Evolutionary conservation across 2,113 vertebrate species (phyloP), one percentile per base, ranked within the genome.

Genomic region (Perca schrenkii): DNA sequence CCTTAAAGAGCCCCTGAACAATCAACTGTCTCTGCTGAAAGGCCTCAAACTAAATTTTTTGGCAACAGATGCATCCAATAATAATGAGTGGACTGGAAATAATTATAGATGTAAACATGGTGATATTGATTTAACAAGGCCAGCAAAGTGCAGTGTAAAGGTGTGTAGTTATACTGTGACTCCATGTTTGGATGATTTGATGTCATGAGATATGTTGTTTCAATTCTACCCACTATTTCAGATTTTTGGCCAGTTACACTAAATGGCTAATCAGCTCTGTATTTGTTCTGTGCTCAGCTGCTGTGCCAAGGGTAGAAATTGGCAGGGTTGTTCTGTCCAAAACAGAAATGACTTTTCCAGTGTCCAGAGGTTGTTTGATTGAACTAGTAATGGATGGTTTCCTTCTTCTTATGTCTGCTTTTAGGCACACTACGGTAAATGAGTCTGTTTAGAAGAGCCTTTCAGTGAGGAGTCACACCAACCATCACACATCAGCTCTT

Each of bases 1-100:
- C 79, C 79, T 66, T 68, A 40, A 69, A 77, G 52, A 85, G 80
- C 72, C 74, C 72, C 74, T 61, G 71, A 79, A 86, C 57, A 83
- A 82, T 80, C 75, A 69, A 49, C 65, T 63, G 58, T 77, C 62
- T 82, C 49, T 17, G 28, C 57, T 80, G 58, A 80, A 82, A 80
- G 53, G 49, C 83, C 77, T 77, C 40, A 67, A 34, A 65, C 72
- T 71, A 66, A 6, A 34, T 43, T 13, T 61, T 70, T 19, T 10
- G 25, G 56, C 21, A 63, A 63, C 58, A 74, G 4, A 63, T 31
- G 50, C 43, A 36, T 28, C 19, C 14, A 65, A 60, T 66, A 66
- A 60, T 13, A 73, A 43, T 17, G 46, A 60, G n/a, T 63, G 28
- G 22, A 14, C 57, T 77, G 52, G 52, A 57, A 57, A 72, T 64